Evolutionary conservation across 2,113 vertebrate species (phyloP).

Genomic region (Microtus montanus): DNA sequence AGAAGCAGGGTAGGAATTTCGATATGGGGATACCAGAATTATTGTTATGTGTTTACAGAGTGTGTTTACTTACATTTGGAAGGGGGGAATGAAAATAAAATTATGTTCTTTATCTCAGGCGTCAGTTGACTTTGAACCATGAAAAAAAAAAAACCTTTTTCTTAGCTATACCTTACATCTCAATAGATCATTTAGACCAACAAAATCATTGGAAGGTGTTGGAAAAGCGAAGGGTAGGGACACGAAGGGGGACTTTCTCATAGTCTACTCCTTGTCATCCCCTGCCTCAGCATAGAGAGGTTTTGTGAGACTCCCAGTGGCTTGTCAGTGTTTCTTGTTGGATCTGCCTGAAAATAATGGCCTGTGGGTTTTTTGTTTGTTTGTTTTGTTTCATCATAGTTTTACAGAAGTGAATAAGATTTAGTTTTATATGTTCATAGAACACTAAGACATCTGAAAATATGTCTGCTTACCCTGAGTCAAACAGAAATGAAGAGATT

Average conservation of each 20-base stretch:
- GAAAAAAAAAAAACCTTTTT: neutral
- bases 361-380: neutral
- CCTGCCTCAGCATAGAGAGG: neutral
- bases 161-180: neutral
- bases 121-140: neutral
- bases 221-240: neutral
- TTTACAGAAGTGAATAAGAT: neutral
- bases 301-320: accelerated
- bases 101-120: neutral
- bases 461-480: neutral
- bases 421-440: neutral
- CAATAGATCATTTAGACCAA: neutral
- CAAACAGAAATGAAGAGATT: neutral
- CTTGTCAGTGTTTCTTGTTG: neutral
- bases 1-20: neutral
- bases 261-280: neutral
- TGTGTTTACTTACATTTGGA: neutral
- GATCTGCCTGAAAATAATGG: neutral
- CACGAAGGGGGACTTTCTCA: neutral
- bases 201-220: neutral
- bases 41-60: neutral
- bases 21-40: accelerated
- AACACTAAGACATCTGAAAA: neutral
- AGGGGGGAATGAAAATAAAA: neutral
- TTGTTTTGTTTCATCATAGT: neutral